Evolutionary conservation across 2,113 vertebrate genomes (phyloP).

Genomic region (Hippolais icterina): DNA sequence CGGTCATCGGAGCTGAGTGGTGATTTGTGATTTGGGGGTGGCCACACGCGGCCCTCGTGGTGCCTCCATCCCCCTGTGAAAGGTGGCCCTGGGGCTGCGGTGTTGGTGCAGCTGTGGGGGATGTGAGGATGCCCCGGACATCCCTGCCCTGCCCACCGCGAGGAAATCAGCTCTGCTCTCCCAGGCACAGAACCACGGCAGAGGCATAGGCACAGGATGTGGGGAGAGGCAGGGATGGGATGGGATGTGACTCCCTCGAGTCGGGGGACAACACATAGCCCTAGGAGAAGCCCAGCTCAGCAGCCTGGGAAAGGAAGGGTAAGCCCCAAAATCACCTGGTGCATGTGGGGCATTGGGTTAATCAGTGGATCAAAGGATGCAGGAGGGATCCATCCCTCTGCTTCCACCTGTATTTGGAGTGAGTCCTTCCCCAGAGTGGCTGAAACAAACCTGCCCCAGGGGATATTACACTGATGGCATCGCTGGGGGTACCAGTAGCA

Average conservation of each 20-base stretch:
- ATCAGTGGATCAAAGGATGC: neutral
- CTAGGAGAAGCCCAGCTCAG: neutral
- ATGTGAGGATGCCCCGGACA: neutral
- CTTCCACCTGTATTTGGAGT: neutral
- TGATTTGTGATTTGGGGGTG: neutral
- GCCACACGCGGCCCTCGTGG: fast-evolving
- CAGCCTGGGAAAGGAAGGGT: neutral
- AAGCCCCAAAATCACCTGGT: neutral
- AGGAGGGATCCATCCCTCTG: fast-evolving
- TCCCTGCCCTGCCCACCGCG: neutral
- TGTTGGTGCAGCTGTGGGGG: neutral
- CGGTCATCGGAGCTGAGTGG: fast-evolving
- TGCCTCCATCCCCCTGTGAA: neutral
- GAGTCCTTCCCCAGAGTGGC: neutral
- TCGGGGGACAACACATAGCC: fast-evolving
- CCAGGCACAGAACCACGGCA: neutral
- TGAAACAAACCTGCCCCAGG: neutral
- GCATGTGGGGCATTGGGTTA: neutral
- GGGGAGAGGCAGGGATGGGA: neutral
- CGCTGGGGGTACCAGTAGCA: neutral
- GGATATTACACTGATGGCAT: neutral
- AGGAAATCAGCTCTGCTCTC: neutral
- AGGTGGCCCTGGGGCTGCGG: neutral
- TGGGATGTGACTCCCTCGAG: neutral
- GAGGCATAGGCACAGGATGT: neutral